Percentiles rank a stretch among this genome's conserved stretches.
These are phyloP conservation scores for Augochlorella aurata DNA, from an alignment of 2,888 invertebrate species.

Conservation along the genomic window DNA sequence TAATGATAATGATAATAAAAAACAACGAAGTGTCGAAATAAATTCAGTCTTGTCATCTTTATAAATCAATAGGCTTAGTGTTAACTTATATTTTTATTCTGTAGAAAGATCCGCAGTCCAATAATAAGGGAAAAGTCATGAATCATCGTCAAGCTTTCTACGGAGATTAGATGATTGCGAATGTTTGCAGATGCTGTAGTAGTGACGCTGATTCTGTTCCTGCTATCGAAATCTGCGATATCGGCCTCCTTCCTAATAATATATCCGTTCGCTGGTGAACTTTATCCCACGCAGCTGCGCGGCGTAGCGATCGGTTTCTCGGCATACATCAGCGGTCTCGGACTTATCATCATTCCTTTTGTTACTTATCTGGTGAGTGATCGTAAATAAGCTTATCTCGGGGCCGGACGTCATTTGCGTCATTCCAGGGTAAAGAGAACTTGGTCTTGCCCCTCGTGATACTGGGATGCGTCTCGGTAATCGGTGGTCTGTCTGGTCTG, in stretches of 20 bases:
- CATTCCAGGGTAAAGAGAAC: slow-evolving; percentile 90
- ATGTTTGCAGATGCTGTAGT: slow-evolving; percentile 86
- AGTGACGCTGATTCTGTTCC: slow-evolving; percentile 89
- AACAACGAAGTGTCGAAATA: too few relatives aligned
- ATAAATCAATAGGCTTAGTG: too few relatives aligned
- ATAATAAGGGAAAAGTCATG: too few relatives aligned
- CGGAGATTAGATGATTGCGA: neutral
- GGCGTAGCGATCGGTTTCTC: slow-evolving; percentile 95
- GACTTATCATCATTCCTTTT: slow-evolving; percentile 94
- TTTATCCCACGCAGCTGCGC: slow-evolving; percentile 94
- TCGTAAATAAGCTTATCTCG: slow-evolving; percentile 27
- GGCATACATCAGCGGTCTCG: slow-evolving; percentile 94
- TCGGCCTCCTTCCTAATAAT: slow-evolving; percentile 95
- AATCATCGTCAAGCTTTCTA: neutral
- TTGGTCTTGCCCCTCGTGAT: slow-evolving; percentile 92
- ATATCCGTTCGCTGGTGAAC: slow-evolving; percentile 95
- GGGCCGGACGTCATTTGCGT: slow-evolving; percentile 11
- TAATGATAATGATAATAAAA: too few relatives aligned
- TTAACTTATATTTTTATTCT: too few relatives aligned
- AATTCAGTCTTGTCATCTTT: too few relatives aligned
- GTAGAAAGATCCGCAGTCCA: too few relatives aligned
- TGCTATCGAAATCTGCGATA: slow-evolving; percentile 93
- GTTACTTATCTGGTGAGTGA: slow-evolving; percentile 93
- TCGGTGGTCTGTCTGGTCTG: slow-evolving; percentile 91
- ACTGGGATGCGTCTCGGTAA: slow-evolving; percentile 91